Conservation (phyloP, 2,888 invertebrate species). For the Macroteleia sp. region DNA sequence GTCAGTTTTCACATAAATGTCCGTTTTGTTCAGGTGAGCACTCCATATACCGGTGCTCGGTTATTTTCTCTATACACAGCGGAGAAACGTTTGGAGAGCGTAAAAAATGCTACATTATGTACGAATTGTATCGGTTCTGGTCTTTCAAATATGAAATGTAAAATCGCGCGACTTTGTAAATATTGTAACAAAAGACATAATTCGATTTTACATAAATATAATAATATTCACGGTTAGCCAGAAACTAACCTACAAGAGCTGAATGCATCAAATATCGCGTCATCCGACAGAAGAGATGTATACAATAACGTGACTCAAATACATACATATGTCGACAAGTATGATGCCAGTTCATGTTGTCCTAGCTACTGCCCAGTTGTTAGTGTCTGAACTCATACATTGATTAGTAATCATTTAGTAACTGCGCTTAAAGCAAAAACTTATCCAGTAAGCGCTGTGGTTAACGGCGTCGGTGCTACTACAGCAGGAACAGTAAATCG, state of each 20-base stretch:
- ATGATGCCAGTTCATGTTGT: no score
- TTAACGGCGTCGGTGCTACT: no score
- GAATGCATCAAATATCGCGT: background rate
- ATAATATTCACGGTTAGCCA: no score
- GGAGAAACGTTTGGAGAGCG: background rate
- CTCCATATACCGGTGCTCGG: background rate
- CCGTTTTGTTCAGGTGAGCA: background rate
- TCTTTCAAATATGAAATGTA: background rate
- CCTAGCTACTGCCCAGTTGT: background rate
- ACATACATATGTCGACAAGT: no score
- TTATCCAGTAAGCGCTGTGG: no score
- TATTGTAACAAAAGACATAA: background rate
- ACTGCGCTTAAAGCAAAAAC: no score
- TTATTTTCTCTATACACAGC: background rate
- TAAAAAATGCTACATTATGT: background rate
- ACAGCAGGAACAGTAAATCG: no score
- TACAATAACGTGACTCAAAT: no score
- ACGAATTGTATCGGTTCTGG: background rate
- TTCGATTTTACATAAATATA: background rate
- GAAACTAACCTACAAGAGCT: no score
- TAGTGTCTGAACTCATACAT: background rate
- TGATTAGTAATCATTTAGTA: no score
- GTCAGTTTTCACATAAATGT: no score
- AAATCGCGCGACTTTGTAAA: background rate
- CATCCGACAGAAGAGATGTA: no score